Evolutionary conservation across 2,797 vertebrate species (phyloP), one percentile per base, ranked within the genome.

Genomic region (Urophycis tenuis): DNA sequence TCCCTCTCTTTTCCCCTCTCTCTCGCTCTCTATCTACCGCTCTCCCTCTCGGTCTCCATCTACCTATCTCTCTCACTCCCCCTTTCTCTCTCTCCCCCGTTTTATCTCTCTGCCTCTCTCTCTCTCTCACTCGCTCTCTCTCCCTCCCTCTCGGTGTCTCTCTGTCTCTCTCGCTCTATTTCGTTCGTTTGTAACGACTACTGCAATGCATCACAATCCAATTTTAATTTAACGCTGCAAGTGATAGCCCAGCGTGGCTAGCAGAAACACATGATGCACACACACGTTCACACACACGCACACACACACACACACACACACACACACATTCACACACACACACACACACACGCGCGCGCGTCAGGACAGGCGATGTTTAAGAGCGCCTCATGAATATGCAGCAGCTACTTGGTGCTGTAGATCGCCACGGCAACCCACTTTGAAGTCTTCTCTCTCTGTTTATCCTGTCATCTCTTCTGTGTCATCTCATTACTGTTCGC

Each of bases 191-290:
- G 81, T 85, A 86, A 86, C 83, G 87, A 90, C 89, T 80, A 88
- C 92, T 91, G 91, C 92, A 92, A 89, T 92, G 92, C 91, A 92
- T 91, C 92, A 91, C 88, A 85, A 91, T 91, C 88, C 90, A 90
- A 90, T 91, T 91, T 91, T 91, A 88, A 92, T 91, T 91, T 89
- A 85, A 81, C 76, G 34, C 87, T 83, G 85, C 84, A 83, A 85
- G 81, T 2, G 81, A n/a, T n/a, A 88, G 83, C 81, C 85, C 79
- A 70, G 81, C 79, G 82, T 88, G 87, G 81, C 83, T 81, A 80
- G 75, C 73, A 32, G 76, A 1, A 60, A 72, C 67, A 71, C 34
- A 32, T 39, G 75, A 35, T 22, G 25, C 60, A 67, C 22, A 67
- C 60, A 29, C 60, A 29, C 25, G 11, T 22, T 25, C 60, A 77